Base-by-base conservation (phyloP, 2,113 vertebrate genomes). In the Dryoscopus gambensis region DNA sequence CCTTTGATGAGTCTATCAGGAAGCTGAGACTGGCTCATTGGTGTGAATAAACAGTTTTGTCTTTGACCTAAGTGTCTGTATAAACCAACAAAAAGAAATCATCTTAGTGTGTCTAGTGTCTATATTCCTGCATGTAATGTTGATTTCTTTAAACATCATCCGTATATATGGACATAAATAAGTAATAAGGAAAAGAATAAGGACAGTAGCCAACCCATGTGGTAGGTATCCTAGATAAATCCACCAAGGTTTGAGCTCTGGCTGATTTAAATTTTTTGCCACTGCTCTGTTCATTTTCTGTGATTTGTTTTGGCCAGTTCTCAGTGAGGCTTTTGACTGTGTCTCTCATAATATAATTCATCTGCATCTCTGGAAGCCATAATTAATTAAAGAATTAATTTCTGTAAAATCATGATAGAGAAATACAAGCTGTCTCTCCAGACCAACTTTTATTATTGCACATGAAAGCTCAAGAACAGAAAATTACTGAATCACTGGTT, bases 1-100 rank as follows among this genome's bases (percentile, higher is more conserved):
- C 55, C 91, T 96, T 96, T 96, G 94, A 96, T 95, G 94, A 90
- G 42, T 89, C 91, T 85, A 83, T 96, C 90, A 94, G 95, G 81
- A 96, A 90, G 55, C 63, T 73, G 33, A 90, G 59, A 63, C 31
- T 31, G 50, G 67, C 15, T 95, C 39, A 55, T 76, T 74, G 70
- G 59, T 62, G 75, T 91, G 87, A 93, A 90, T 59, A 91, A 95
- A 94, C 46, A 77, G 89, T 95, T 96, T 89, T 55, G 11, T 73
- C 73, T 93, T 89, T 67, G 42, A 84, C 93, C 7, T 78, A 84
- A 93, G 35, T 73, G 44, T 53, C 53, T 87, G 10, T 67, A 81
- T 44, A 86, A 93, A 81, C 64, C 30, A 67, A 87, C 27, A 70
- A 70, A 74, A 94, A 82, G 37, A 90, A 89, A 55, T 73, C 13